A percentile compares a stretch with the other conserved stretches of the same genome.
phyloP scores from a whole-genome alignment of 2,113 vertebrate species.

The Archilochus colubris region DNA sequence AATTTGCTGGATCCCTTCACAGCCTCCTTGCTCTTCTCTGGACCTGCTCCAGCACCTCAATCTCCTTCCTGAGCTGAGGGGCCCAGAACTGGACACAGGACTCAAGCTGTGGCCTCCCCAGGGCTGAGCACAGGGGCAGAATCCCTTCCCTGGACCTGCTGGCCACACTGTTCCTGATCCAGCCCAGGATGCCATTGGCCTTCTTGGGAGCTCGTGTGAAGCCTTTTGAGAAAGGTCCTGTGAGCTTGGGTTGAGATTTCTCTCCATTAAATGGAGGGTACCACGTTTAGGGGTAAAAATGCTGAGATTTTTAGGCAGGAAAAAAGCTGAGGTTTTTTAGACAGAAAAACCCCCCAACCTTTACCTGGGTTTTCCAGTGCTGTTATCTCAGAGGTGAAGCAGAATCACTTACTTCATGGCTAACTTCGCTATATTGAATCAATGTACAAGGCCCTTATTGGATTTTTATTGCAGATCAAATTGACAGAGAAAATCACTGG shows the following conservation, averaged over 20 bases:
- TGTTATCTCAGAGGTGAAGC: conserved; percentile 50
- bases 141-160: too few relatives aligned
- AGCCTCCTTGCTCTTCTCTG: too few relatives aligned
- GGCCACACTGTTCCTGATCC: too few relatives aligned
- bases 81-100: too few relatives aligned
- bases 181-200: too few relatives aligned
- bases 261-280: neutral
- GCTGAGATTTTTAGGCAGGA: neutral
- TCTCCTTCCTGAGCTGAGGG: too few relatives aligned
- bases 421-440: conserved; percentile 58
- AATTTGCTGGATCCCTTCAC: too few relatives aligned
- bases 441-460: conserved; percentile 63
- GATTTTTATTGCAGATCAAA: conserved; percentile 71
- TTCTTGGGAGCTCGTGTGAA: neutral
- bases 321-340: neutral
- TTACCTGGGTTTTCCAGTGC: neutral
- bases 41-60: too few relatives aligned
- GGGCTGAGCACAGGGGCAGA: too few relatives aligned
- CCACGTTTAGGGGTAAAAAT: neutral
- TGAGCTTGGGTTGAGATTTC: neutral
- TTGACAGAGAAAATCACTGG: conserved; percentile 61
- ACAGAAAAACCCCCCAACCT: neutral
- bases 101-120: too few relatives aligned
- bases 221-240: neutral
- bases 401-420: conserved; percentile 56